Base-by-base conservation (phyloP, 2,888 invertebrate species). In the Monoplex corrugatus region DNA sequence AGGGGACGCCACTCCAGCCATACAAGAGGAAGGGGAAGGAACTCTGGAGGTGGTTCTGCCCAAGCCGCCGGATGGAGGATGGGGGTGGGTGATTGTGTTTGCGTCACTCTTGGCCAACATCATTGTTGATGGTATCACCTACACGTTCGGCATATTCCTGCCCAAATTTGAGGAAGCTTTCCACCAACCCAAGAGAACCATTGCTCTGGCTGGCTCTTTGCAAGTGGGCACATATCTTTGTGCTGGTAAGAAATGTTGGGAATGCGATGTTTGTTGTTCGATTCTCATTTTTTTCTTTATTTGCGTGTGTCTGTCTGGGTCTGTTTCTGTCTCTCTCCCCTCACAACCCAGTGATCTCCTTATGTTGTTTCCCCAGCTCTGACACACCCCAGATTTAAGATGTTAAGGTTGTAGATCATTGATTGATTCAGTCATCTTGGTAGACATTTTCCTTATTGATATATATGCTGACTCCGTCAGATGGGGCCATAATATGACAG, bases 21-120 rank as follows among this genome's bases (percentile, higher is more conserved):
- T 8, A 19, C 63, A 63, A 38, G 85, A 57, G 23, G 38, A 19
- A 63, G 87, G 43, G 50, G 87, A 87, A 43, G 57, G 80, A 38
- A 57, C 38, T 32, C 43, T 82, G 80, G 91, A 91, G 44, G 92
- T 94, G 89, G 93, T 92, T 87, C 94, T 95, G 84, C 95, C 95
- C 28, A 94, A 94, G 23, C 95, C 95, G 0, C 95, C 95, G 13
- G 95, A 95, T 90, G 95, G 99, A n/a, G 99, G 99, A 23, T 99
- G 98, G 97, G 99, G 98, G 50, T 99, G 99, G 99, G 97, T 98
- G 84, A 97, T 99, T 88, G 98, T 99, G 3, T 96, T 97, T 0
- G 98, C 98, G 0, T 98, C 99, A 0, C 99, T 99, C 96, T 97
- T 98, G 96, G 98, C 98, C 96, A 99, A 99, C 96, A 97, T 99